A percentile compares a stretch with the other conserved stretches of the same genome.
Evolutionary conservation across 2,113 vertebrate genomes (phyloP).

Genomic region (Acrocephalus kingi): DNA sequence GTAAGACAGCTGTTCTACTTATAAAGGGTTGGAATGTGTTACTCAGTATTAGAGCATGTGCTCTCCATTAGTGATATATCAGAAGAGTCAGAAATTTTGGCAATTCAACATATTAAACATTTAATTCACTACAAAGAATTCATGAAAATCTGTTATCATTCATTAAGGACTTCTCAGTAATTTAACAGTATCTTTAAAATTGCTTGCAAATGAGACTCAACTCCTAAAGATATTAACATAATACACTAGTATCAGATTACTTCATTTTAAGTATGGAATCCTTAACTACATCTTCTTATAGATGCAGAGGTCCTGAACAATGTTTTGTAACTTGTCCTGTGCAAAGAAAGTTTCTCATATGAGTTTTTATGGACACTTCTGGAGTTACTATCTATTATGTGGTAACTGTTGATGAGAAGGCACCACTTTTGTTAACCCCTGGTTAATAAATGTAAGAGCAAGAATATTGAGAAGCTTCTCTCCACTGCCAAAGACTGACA

Average conservation of each 20-base stretch:
- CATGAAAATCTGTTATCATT: not conserved
- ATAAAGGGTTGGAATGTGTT: not conserved
- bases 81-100: not conserved
- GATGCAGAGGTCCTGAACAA: not conserved
- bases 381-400: not conserved
- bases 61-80: not conserved
- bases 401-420: not conserved
- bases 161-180: fast-evolving
- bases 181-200: not conserved
- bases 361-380: not conserved
- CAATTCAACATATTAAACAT: not conserved
- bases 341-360: not conserved
- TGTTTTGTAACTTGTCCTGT: not conserved
- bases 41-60: not conserved
- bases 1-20: fast-evolving
- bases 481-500: not conserved
- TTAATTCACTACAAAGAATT: not conserved
- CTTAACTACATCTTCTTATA: not conserved
- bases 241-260: not conserved
- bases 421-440: not conserved
- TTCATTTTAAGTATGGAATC: not conserved
- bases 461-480: not conserved
- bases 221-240: not conserved
- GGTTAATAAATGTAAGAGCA: not conserved
- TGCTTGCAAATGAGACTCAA: not conserved